A percentile compares a stretch with the other conserved stretches of the same genome.
phyloP scores from a whole-genome alignment of 2,113 vertebrate genomes.

The Crocuta crocuta region DNA sequence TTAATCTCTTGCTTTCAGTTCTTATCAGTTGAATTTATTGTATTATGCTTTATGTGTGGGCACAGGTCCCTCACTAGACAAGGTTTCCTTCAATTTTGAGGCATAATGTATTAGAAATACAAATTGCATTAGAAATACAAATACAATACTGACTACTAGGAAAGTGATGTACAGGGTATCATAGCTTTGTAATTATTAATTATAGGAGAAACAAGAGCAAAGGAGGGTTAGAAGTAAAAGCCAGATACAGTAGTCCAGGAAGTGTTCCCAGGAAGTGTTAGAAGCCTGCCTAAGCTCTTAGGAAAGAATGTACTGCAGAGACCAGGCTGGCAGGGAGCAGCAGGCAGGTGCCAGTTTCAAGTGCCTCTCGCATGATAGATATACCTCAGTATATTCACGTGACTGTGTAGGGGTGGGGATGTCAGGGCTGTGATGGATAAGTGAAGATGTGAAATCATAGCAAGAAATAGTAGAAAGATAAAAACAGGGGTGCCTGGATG shows the following conservation, averaged over 20 bases:
- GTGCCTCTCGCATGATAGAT: not conserved
- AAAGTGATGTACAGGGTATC: not conserved
- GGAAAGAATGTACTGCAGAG: not conserved
- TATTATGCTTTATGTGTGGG: not conserved
- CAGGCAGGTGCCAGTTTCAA: not conserved
- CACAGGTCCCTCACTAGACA: not conserved
- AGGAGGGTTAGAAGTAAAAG: not conserved
- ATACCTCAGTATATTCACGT: not conserved
- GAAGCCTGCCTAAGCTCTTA: not conserved
- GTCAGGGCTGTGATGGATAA: not conserved
- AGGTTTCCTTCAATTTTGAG: conserved; percentile 10
- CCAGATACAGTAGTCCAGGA: not conserved
- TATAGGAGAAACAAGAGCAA: not conserved
- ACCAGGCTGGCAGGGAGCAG: not conserved
- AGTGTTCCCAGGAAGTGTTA: not conserved
- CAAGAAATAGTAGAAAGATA: not conserved
- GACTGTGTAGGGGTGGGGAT: not conserved
- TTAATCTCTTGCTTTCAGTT: not conserved
- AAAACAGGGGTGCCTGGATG: not conserved
- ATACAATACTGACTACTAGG: not conserved
- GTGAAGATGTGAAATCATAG: not conserved
- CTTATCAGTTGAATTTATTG: not conserved
- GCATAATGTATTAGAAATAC: not conserved
- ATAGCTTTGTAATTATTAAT: not conserved
- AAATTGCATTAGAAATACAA: conserved; percentile 35